Base-by-base conservation (phyloP, 35 echinoderm and acorn worm species). In the Eucidaris tribuloides region DNA sequence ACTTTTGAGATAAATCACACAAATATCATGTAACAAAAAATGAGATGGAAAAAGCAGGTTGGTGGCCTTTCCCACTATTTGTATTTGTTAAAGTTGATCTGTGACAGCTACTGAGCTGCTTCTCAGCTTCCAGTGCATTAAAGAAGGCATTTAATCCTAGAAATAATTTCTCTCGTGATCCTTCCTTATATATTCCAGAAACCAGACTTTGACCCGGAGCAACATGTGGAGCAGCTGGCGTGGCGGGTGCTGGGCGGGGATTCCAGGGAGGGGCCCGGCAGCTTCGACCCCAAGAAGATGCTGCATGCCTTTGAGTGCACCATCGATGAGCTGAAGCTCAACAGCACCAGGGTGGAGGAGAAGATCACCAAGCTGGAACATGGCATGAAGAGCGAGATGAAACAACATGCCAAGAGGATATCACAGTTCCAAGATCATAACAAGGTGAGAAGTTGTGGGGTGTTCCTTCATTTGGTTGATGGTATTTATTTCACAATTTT, bases 201-300 rank as follows among this genome's bases (percentile, higher is more conserved):
- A 62, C 80, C 89, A 18, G 80, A 88, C 71, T 99, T 99, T 90
- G 91, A 92, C 45, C 82, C 96, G 27, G 82, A 90, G 71, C 90
- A 99, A 60, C 89, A 93, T 89, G 91, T 99, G 15, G 96, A 99
- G 72, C 90, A 92, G 79, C 81, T 99, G 14, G 96, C 91, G n/a
- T 99, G 96, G 96, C 86, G 90, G 2, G 91, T 93, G 30, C 79
- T 85, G 14, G 96, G 96, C 23, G 96, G 91, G 14, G 87, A 92
- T 40, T 81, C 81, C 39, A 86, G 83, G 46, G 83, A 92, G 23
- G 90, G 96, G n/a, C 82, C 86, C 14, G 79, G 76, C 24, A 70
- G 79, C 64, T 93, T 99, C 82, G 91, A 99, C 81, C 84, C 96
- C 39, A 86, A 88, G 65, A 86, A 87, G 66, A 89, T 99, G 84